Evolutionary conservation across 2,888 invertebrate species (phyloP).

Genomic region (Rhopalosiphum nymphaeae): DNA sequence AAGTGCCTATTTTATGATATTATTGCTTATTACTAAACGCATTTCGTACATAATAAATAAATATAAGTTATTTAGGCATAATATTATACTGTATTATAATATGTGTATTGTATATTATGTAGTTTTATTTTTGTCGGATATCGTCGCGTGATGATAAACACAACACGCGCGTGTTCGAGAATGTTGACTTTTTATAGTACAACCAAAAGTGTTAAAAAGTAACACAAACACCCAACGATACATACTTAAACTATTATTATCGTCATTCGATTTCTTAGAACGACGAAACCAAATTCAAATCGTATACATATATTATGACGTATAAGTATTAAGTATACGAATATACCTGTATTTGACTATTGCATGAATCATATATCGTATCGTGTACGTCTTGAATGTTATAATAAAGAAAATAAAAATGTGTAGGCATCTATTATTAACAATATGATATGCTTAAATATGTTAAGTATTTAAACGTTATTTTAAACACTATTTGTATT

Average conservation of each 20-base stretch:
- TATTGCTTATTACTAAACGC: not conserved
- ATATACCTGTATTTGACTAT: slow-evolving; percentile 21
- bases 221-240: not conserved
- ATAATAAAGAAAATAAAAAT: not conserved
- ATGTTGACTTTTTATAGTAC: not conserved
- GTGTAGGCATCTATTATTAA: not conserved
- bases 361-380: not conserved
- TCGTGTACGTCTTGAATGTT: not conserved
- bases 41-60: not conserved
- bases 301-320: not conserved
- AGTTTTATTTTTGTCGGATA: not conserved
- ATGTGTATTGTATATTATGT: not conserved
- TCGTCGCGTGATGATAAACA: not conserved
- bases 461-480: not conserved
- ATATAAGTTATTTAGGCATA: not conserved
- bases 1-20: not conserved
- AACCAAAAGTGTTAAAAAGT: not conserved
- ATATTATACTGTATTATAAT: not conserved
- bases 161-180: not conserved
- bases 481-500: not conserved
- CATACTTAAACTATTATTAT: slow-evolving; percentile 6
- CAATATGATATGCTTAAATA: not conserved
- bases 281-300: not conserved
- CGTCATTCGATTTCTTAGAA: slow-evolving; percentile 24
- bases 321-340: not conserved